Evolutionary conservation across 2,888 invertebrate species (phyloP).

Genomic region (Ephialtes manifestator): DNA sequence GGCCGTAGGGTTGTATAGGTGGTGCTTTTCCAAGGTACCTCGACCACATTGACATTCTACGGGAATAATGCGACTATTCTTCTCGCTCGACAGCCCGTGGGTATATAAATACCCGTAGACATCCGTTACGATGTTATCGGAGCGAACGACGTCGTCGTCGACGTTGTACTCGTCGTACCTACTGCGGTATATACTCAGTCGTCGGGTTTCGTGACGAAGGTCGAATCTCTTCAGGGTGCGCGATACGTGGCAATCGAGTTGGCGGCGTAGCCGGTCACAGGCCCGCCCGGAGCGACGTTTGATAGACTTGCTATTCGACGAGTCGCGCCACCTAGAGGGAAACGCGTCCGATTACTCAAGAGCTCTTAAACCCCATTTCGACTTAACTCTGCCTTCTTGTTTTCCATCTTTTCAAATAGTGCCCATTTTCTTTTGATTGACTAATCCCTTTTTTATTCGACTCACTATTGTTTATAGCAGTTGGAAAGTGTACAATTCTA

Average conservation of each 20-base stretch:
- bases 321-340: not conserved
- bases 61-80: constrained; percentile 55
- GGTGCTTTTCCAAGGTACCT: constrained; percentile 8
- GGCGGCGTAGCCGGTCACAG: constrained; percentile 51
- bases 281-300: constrained; percentile 52
- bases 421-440: not conserved
- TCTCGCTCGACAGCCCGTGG: constrained; percentile 51
- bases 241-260: constrained; percentile 66
- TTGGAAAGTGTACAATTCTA: not conserved
- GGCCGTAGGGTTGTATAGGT: constrained; percentile 17
- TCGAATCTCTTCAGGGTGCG: constrained; percentile 71
- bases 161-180: constrained; percentile 32
- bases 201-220: constrained; percentile 75
- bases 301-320: constrained; percentile 48
- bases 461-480: not conserved
- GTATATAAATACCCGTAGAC: constrained; percentile 57
- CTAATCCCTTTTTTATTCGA: not conserved
- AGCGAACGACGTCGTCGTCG: constrained; percentile 40
- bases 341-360: constrained; percentile 31
- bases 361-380: not conserved
- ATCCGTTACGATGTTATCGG: constrained; percentile 74
- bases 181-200: constrained; percentile 54
- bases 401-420: not conserved
- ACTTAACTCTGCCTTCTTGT: not conserved
- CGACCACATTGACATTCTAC: constrained; percentile 46